phyloP scores from a whole-genome alignment of 2,888 invertebrate genomes.

The Cephus sareptanus region DNA sequence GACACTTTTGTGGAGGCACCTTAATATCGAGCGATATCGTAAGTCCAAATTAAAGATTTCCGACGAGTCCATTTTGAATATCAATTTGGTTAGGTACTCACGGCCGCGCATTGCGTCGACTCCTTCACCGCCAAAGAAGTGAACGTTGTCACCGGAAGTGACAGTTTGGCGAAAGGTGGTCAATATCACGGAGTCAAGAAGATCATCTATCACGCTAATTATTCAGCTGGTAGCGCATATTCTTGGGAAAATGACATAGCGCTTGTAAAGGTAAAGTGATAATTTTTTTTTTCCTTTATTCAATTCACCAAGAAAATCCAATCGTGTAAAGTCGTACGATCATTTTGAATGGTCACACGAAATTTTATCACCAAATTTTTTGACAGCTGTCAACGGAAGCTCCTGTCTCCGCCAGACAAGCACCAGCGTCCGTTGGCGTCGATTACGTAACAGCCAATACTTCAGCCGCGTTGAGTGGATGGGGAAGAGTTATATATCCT shows the following conservation, averaged over 20 bases:
- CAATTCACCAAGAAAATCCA: no score
- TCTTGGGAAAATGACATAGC: slow-evolving; percentile 18
- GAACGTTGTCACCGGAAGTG: slow-evolving; percentile 10
- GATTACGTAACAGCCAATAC: neutral
- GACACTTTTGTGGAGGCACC: no score
- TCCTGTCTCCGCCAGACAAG: neutral
- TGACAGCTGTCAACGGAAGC: slow-evolving; percentile 11
- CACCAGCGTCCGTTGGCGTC: neutral
- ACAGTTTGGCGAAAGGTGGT: slow-evolving; percentile 7
- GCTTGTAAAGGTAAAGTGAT: slow-evolving; percentile 2
- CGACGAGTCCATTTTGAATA: no score
- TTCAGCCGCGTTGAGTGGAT: slow-evolving; percentile 10
- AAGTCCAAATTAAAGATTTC: no score
- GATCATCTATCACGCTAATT: slow-evolving; percentile 11
- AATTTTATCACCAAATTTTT: neutral
- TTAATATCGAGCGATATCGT: no score
- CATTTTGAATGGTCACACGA: no score
- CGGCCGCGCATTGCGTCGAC: slow-evolving; percentile 15
- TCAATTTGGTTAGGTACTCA: slow-evolving; percentile 4
- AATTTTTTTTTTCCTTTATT: neutral
- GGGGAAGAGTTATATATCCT: slow-evolving; percentile 9
- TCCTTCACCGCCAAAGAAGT: neutral
- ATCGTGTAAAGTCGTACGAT: no score
- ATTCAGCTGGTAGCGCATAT: neutral
- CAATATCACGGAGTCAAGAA: slow-evolving; percentile 10